These are phyloP conservation scores for Palythoa grandis DNA, from an alignment of 92 coral and sea anemone genomes.

Conservation along the genomic window DNA sequence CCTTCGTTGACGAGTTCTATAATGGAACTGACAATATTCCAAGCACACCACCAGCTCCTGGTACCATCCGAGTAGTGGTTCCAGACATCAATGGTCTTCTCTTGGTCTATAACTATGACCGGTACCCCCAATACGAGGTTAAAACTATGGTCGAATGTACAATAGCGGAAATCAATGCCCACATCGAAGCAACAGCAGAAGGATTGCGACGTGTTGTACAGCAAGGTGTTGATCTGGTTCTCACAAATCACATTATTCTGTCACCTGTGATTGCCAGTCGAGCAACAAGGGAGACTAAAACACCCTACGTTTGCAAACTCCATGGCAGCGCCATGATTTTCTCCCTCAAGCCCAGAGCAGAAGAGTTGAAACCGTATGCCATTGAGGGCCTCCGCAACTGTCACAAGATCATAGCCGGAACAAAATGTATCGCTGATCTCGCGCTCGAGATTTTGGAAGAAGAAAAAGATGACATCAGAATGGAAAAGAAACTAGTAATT, in stretches of 20 bases:
- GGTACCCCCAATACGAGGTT: conserved; percentile 75
- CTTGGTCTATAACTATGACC: conserved; percentile 83
- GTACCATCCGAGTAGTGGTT: conserved; percentile 77
- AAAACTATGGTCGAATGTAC: conserved; percentile 84
- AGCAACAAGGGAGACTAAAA: conserved; percentile 65
- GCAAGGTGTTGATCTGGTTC: conserved; percentile 87
- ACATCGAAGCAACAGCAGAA: conserved; percentile 72
- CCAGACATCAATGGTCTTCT: conserved; percentile 87
- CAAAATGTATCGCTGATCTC: conserved; percentile 64
- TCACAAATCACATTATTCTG: conserved; percentile 81
- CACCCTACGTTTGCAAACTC: conserved; percentile 79
- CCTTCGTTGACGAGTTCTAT: conserved; percentile 80
- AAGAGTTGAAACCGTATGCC: conserved; percentile 76
- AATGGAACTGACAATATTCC: conserved; percentile 75
- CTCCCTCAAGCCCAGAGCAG: conserved; percentile 67
- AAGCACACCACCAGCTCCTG: conserved; percentile 66
- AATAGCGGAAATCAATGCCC: conserved; percentile 86
- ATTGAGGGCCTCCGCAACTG: conserved; percentile 78
- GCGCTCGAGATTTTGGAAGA: conserved; percentile 60
- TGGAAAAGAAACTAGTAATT: conserved; percentile 66
- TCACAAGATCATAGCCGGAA: conserved; percentile 78
- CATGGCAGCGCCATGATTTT: conserved; percentile 89
- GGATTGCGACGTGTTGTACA: conserved; percentile 78
- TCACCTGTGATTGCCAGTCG: conserved; percentile 86
- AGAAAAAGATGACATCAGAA: conserved; percentile 67